phyloP scores from a whole-genome alignment of 2,113 vertebrate species.

The Mionectes macconnelli region DNA sequence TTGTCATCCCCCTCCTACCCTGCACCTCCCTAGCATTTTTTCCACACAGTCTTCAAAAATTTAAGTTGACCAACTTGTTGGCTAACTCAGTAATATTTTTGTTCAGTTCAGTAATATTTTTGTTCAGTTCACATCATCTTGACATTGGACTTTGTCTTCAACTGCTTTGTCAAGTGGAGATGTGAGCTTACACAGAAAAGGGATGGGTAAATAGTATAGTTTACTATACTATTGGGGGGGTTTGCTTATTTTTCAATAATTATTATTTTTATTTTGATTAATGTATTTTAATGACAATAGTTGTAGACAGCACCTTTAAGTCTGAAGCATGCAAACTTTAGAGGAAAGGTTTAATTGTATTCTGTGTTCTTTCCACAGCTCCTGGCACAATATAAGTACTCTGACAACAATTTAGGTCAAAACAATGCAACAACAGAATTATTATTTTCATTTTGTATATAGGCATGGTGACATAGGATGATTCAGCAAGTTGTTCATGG shows the following conservation, averaged over 20 bases:
- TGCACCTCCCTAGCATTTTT: not conserved
- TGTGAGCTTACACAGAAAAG: conserved; percentile 68
- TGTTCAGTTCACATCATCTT: conserved; percentile 78
- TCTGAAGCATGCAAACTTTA: not conserved
- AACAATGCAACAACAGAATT: not conserved
- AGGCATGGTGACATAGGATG: not conserved
- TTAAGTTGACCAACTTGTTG: conserved; percentile 74
- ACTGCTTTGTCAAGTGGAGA: conserved; percentile 78
- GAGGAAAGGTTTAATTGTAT: not conserved
- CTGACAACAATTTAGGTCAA: not conserved
- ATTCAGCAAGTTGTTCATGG: not conserved
- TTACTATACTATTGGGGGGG: not conserved
- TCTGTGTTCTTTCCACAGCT: not conserved
- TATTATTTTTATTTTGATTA: not conserved
- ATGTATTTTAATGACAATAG: not conserved
- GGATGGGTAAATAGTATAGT: not conserved
- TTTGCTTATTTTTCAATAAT: not conserved
- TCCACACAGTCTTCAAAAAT: not conserved
- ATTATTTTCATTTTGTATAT: not conserved
- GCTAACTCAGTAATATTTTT: conserved; percentile 75
- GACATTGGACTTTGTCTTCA: conserved; percentile 77
- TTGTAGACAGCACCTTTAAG: not conserved
- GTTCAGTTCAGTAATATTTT: too few relatives aligned
- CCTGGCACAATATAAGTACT: rapidly evolving
- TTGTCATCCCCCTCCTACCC: not conserved